Evolutionary conservation across 2,113 vertebrate genomes (phyloP), one percentile per base, ranked within the genome.

Genomic region (Megalops atlanticus): DNA sequence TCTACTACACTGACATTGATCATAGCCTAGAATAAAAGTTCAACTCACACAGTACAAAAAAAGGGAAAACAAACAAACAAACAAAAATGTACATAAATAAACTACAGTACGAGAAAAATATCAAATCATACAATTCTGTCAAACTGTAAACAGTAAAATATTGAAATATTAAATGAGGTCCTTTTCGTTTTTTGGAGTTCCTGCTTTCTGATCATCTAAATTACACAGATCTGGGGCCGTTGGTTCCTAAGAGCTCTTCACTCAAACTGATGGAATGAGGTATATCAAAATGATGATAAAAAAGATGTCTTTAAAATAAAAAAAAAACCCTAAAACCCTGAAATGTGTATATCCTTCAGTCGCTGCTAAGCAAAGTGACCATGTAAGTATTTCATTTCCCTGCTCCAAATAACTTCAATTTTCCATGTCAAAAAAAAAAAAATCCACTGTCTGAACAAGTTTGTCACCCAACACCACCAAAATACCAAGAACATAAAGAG

Each of bases 101-200:
- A 96, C 95, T 96, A 97, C 95, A 97, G 94, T 95, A 96, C 96
- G 96, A 97, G 95, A 97, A 97, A 97, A 97, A 96, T 95, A 96
- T 96, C 96, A 97, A 96, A 96, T 97, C 95, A 96, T 97, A 98
- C 94, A 96, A 95, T 96, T 95, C 95, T 93, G 94, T 97, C 94
- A 96, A 97, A 96, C 95, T 98, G 98, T 99, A 99, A 98, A 99
- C 98, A 97, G 96, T 96, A 97, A 88, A n/a, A 92, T 97, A 96
- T 97, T 97, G 96, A 97, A 98, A n/a, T n/a, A n/a, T 64, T 27
- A 27, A 64, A 97, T 97, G 95, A 98, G 97, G 97, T 98, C 95
- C 96, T 96, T 96, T 93, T 91, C 94, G 96, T 94, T 96, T 93
- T 64, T 92, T 94, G 94, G 95, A 95, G 94, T 96, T 95, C 93